These are phyloP conservation scores for Apeira syringaria DNA, from an alignment of 2,888 invertebrate genomes.

Conservation along the genomic window DNA sequence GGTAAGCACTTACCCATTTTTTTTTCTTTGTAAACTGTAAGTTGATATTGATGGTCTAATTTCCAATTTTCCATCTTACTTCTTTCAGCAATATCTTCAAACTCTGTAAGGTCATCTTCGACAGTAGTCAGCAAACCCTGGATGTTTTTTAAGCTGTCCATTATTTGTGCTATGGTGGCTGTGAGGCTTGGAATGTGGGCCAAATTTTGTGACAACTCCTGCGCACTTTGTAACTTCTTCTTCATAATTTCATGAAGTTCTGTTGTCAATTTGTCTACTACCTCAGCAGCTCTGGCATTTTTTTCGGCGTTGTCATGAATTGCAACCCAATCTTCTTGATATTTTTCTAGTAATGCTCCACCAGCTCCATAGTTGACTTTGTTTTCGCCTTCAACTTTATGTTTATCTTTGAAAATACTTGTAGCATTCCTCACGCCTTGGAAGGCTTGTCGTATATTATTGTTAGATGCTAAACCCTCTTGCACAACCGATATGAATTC, in stretches of 20 bases:
- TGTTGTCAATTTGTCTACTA: slow-evolving; percentile 69
- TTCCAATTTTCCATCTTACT: slow-evolving; percentile 88
- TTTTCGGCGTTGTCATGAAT: slow-evolving; percentile 87
- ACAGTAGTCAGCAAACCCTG: slow-evolving; percentile 84
- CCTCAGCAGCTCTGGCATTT: slow-evolving; percentile 85
- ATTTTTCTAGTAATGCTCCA: slow-evolving; percentile 86
- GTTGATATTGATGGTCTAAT: slow-evolving; percentile 87
- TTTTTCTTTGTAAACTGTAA: slow-evolving; percentile 88
- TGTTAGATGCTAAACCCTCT: slow-evolving; percentile 69
- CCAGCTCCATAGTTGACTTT: slow-evolving; percentile 85
- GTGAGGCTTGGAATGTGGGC: slow-evolving; percentile 64
- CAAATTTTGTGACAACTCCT: slow-evolving; percentile 62
- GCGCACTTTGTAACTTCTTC: slow-evolving; percentile 56
- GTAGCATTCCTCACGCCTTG: slow-evolving; percentile 75
- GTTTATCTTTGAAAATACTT: slow-evolving; percentile 71
- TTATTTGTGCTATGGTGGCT: slow-evolving; percentile 75
- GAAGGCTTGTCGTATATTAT: slow-evolving; percentile 66
- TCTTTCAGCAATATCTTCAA: slow-evolving; percentile 88
- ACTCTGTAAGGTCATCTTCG: slow-evolving; percentile 85
- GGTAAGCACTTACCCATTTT: slow-evolving; percentile 88
- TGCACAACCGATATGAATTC: slow-evolving; percentile 77
- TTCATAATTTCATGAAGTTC: slow-evolving; percentile 62
- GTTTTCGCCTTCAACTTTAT: slow-evolving; percentile 54
- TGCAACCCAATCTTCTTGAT: slow-evolving; percentile 88
- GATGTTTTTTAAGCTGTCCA: slow-evolving; percentile 77